Evolutionary conservation across 2,888 invertebrate species (phyloP), one percentile per base, ranked within the genome.

Genomic region (Branchipolynoe longqiensis): DNA sequence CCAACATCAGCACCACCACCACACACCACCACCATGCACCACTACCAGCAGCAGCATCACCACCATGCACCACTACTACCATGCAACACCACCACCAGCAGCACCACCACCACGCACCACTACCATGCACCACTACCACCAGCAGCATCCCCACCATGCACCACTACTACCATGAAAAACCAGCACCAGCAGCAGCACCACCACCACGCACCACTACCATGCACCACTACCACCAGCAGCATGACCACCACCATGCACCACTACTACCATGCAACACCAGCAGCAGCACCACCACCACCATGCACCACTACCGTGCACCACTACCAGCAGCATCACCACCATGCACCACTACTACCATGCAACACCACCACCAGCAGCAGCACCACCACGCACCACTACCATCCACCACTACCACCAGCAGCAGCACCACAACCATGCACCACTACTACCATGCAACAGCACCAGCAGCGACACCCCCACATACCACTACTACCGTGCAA

Each of bases 311-410:
- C 18, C 56, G n/a, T 1, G 3, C 18, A 56, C 56, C 25, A 12
- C 56, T 25, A 2, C 56, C 56, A 56, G n/a, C 3, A 56, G 6
- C 56, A 56, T 22, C 56, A n/a, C 56, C 56, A 56, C 56, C 56
- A 56, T 25, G n/a, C 56, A 56, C 56, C n/a, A 56, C 1, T 12
- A 56, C 18, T 56, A 4, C 18, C 56, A 22, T 1, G 3, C 56
- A 12, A 56, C 18, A 56, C 56, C 25, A 12, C 56, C 56, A 2
- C 56, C 56, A 56, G n/a, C 3, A 56, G 6, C 56, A 56, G 56
- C 56, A n/a, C 56, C 56, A 56, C 56, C 56, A 56, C 56, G n/a
- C 56, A 56, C n/a, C 18, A 56, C 56, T 56, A 25, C 56, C 56
- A n/a, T 25, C 56, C 18, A 14, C 56, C 12, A 56, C 3, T 25